phyloP scores from a whole-genome alignment of 1,140 invertebrate genomes.

The Ericerus pela region DNA sequence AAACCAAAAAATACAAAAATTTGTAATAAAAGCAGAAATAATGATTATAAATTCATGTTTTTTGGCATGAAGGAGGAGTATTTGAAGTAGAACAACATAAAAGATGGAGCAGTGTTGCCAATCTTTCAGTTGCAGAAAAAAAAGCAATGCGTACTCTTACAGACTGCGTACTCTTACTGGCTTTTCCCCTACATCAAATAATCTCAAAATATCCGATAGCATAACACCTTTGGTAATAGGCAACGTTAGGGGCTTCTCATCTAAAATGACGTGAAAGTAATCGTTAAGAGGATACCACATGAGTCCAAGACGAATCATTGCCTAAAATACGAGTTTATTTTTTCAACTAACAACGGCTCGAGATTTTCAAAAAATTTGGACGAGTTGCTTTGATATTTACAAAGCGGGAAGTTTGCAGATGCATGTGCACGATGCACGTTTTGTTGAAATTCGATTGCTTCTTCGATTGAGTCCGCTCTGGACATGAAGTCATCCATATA shows the following conservation, averaged over 20 bases:
- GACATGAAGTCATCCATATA: conserved; percentile 32
- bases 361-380: background rate
- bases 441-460: background rate
- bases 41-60: no score
- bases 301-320: background rate
- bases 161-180: no score
- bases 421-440: background rate
- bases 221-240: conserved; percentile 15
- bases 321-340: background rate
- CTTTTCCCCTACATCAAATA: conserved; percentile 28
- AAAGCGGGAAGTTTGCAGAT: background rate
- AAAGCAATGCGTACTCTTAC: no score
- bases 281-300: background rate
- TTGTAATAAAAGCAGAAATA: no score
- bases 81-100: no score
- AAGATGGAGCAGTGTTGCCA: no score
- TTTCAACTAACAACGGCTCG: background rate
- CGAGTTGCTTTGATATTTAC: conserved; percentile 2
- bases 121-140: no score
- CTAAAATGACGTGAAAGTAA: background rate
- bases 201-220: conserved; percentile 17
- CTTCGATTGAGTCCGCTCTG: background rate
- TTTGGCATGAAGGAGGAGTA: no score
- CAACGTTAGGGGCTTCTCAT: background rate
- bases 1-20: no score